A percentile compares a stretch with the other conserved stretches of the same genome.
phyloP scores from a whole-genome alignment of 2,113 vertebrate genomes.

The Colinus virginianus region DNA sequence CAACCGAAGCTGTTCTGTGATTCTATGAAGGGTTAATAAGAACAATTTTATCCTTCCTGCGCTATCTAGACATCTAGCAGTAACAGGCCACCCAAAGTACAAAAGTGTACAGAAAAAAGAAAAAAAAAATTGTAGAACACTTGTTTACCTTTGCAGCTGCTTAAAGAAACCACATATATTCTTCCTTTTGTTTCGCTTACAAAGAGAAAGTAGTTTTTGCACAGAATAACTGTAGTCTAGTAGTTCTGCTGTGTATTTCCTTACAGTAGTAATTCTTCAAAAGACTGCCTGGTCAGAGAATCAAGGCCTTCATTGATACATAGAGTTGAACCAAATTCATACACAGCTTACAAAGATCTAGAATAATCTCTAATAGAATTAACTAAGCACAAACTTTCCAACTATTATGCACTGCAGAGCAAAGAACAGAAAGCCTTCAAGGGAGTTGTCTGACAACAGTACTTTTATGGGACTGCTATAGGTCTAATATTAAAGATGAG shows the following conservation, averaged over 20 bases:
- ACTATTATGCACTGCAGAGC: not conserved
- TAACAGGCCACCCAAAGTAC: no score
- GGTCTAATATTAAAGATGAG: not conserved
- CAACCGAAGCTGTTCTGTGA: no score
- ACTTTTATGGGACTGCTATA: not conserved
- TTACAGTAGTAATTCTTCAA: not conserved
- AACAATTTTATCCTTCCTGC: not conserved
- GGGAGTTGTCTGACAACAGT: not conserved
- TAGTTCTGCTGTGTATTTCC: not conserved
- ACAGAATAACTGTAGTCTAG: not conserved
- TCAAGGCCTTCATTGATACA: not conserved
- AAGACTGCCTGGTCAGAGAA: not conserved
- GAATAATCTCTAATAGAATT: not conserved
- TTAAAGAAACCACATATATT: not conserved
- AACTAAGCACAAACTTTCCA: not conserved
- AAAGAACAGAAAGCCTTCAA: not conserved
- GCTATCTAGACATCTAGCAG: not conserved
- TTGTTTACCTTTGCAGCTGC: not conserved
- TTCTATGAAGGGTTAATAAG: no score
- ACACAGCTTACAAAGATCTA: not conserved
- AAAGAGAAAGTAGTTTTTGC: not conserved
- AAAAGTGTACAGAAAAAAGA: no score
- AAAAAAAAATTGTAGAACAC: no score
- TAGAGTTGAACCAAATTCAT: not conserved
- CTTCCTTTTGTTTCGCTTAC: not conserved